phyloP scores from a whole-genome alignment of 2,888 invertebrate genomes.

The Leucophora obtusa region DNA sequence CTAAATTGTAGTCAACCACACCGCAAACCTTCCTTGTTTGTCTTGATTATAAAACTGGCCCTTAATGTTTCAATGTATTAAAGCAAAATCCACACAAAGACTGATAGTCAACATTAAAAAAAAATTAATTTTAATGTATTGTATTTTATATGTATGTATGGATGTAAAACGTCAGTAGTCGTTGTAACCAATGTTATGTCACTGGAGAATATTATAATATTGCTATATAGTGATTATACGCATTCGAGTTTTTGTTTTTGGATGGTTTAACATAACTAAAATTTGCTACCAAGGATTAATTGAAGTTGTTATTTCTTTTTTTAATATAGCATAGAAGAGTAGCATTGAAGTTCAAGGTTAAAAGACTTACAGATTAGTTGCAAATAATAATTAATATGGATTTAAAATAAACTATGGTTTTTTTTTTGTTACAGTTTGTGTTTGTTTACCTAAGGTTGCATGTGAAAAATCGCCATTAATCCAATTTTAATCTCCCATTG shows the following conservation, averaged over 20 bases:
- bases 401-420: not conserved
- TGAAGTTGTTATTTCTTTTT: conserved; percentile 5
- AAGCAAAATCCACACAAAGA: not conserved
- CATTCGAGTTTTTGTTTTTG: not conserved
- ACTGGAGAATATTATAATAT: not conserved
- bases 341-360: not conserved
- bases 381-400: conserved; percentile 40
- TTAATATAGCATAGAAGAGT: not conserved
- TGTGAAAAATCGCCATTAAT: too few relatives aligned
- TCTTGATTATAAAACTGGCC: too few relatives aligned
- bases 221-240: not conserved
- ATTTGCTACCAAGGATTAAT: not conserved
- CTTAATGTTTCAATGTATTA: conserved; percentile 6
- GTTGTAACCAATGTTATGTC: not conserved
- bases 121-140: not conserved
- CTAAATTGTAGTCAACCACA: too few relatives aligned
- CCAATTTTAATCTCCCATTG: too few relatives aligned
- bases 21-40: too few relatives aligned
- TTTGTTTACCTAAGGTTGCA: too few relatives aligned
- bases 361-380: conserved; percentile 6
- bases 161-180: not conserved
- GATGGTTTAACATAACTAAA: not conserved
- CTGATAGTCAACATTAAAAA: not conserved
- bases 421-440: too few relatives aligned
- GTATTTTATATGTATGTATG: not conserved